Conservation (phyloP, 2,113 vertebrate species). For the Elephas maximus region DNA sequence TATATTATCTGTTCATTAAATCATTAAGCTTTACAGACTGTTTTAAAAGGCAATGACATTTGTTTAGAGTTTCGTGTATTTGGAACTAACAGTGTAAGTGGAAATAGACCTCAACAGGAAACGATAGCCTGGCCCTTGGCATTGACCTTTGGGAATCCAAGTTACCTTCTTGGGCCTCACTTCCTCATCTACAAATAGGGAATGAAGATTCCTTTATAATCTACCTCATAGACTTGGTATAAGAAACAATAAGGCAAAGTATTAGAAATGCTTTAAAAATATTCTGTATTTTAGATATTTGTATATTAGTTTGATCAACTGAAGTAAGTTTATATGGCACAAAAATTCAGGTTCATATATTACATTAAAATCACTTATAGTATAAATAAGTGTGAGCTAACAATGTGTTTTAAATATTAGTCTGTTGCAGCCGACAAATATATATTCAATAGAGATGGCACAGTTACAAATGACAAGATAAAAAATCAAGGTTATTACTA, state of each 20-base stretch:
- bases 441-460: slow-evolving; percentile 76
- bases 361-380: slow-evolving; percentile 8
- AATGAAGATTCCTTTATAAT: neutral
- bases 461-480: slow-evolving; percentile 75
- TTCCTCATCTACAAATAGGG: neutral
- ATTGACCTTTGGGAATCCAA: neutral
- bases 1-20: neutral
- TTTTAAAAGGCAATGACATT: neutral
- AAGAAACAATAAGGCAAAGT: neutral
- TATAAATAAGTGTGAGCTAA: slow-evolving; percentile 40
- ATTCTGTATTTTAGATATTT: slow-evolving; percentile 18
- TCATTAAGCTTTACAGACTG: neutral
- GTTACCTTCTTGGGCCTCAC: neutral
- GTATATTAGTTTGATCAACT: neutral
- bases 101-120: neutral
- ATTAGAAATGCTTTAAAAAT: neutral
- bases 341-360: neutral
- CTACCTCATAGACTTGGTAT: neutral
- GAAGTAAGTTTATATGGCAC: neutral
- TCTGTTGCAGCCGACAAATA: slow-evolving; percentile 78
- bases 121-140: neutral
- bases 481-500: slow-evolving; percentile 65
- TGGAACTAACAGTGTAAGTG: neutral
- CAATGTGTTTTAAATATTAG: slow-evolving; percentile 64
- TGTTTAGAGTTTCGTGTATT: slow-evolving; percentile 21